phyloP scores from a whole-genome alignment of 2,113 vertebrate species.

The Trematocara variabile region DNA sequence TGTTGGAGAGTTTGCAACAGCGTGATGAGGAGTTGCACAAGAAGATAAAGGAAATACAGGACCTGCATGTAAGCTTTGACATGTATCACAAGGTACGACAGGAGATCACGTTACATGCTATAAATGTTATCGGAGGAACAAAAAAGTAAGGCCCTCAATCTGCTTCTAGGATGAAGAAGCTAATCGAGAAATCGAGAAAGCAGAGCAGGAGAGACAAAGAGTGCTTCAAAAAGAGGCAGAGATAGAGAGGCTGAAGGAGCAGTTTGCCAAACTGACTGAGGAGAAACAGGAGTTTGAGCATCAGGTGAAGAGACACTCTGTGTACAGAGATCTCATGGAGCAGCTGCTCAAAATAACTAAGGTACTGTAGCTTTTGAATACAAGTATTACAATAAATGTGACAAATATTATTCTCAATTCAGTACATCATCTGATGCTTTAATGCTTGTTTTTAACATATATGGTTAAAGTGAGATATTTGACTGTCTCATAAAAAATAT shows the following conservation, averaged over 20 bases:
- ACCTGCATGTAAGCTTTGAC: slow-evolving; percentile 35
- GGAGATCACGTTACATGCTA: not conserved
- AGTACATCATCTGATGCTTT: not conserved
- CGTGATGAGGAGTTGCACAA: slow-evolving; percentile 18
- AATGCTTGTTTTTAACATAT: not conserved
- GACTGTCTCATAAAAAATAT: not conserved
- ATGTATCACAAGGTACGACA: slow-evolving; percentile 72
- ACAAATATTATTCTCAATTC: not conserved
- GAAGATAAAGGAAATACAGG: slow-evolving; percentile 44
- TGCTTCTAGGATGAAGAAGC: slow-evolving; percentile 27
- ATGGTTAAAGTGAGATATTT: not conserved
- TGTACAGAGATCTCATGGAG: slow-evolving; percentile 72
- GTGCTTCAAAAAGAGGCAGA: slow-evolving; percentile 16
- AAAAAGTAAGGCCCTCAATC: not conserved
- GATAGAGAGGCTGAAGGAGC: not conserved
- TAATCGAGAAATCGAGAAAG: slow-evolving; percentile 30
- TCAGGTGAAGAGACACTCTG: slow-evolving; percentile 29
- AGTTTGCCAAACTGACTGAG: not conserved
- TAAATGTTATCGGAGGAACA: not conserved
- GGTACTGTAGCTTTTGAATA: not conserved
- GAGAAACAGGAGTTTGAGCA: slow-evolving; percentile 7
- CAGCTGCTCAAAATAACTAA: slow-evolving; percentile 70
- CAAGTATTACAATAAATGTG: not conserved
- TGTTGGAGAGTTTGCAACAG: slow-evolving; percentile 56
- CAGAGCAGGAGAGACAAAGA: not conserved